Conservation (phyloP, 2,797 vertebrate genomes). For the Melopsittacus undulatus region DNA sequence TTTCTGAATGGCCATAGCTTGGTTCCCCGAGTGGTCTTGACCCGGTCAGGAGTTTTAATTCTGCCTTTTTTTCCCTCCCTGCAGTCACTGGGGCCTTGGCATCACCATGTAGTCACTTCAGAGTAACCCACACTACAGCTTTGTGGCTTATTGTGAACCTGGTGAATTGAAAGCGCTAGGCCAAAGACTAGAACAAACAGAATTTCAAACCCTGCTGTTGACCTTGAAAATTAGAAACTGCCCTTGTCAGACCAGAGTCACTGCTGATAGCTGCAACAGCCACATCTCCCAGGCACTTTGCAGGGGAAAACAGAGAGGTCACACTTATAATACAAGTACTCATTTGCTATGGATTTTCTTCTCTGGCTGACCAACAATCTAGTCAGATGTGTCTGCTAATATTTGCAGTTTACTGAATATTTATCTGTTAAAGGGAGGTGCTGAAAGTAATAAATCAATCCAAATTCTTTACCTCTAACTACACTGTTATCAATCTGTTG, state of each 20-base stretch:
- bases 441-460: background rate
- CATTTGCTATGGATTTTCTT: background rate
- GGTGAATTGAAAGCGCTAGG: background rate
- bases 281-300: background rate
- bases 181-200: background rate
- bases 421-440: background rate
- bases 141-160: background rate
- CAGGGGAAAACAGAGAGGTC: background rate
- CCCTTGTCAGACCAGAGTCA: background rate
- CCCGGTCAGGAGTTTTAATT: background rate
- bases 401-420: background rate
- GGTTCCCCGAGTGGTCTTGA: background rate
- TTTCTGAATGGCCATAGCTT: background rate
- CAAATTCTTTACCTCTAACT: background rate
- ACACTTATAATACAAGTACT: background rate
- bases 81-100: background rate
- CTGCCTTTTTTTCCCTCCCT: background rate
- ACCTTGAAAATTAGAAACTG: background rate
- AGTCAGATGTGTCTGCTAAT: background rate
- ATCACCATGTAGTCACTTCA: background rate
- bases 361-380: background rate
- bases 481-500: fast-evolving
- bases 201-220: background rate
- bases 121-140: background rate
- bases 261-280: background rate